Evolutionary conservation across 2,888 invertebrate genomes (phyloP).

Genomic region (Andrena marginata): DNA sequence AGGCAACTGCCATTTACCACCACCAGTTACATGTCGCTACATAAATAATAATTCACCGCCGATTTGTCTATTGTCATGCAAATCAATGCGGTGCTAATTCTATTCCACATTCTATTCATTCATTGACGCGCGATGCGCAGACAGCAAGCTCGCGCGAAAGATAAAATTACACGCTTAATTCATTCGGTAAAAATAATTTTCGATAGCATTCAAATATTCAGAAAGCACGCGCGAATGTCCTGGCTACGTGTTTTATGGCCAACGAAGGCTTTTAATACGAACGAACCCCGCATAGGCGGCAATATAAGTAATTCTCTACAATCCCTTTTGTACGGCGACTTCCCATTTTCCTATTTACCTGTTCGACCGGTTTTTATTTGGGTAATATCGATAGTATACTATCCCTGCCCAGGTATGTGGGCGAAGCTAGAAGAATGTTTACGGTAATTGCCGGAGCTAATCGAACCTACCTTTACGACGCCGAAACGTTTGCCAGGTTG

Average conservation of each 20-base stretch:
- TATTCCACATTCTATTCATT: too few relatives aligned
- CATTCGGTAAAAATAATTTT: background rate
- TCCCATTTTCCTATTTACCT: slow-evolving; percentile 29
- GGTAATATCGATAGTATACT: slow-evolving; percentile 38
- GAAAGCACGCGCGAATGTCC: background rate
- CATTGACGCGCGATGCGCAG: too few relatives aligned
- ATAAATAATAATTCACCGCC: too few relatives aligned
- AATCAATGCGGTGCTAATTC: too few relatives aligned
- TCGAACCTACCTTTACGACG: slow-evolving; percentile 44
- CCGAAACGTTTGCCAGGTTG: slow-evolving; percentile 2
- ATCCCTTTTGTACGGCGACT: slow-evolving; percentile 18
- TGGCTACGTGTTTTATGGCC: background rate
- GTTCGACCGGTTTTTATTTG: slow-evolving; percentile 49
- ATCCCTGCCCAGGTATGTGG: slow-evolving; percentile 42
- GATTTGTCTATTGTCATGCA: too few relatives aligned
- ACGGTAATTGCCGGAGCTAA: slow-evolving; percentile 53
- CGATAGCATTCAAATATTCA: background rate
- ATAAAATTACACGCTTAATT: background rate
- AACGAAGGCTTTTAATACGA: background rate
- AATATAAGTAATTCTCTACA: slow-evolving; percentile 46
- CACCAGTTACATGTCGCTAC: too few relatives aligned
- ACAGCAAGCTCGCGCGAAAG: background rate
- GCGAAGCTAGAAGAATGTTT: slow-evolving; percentile 51
- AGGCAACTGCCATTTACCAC: too few relatives aligned
- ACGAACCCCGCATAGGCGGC: background rate